phyloP scores from a whole-genome alignment of 2,888 invertebrate genomes.

The Stratiomys singularior region DNA sequence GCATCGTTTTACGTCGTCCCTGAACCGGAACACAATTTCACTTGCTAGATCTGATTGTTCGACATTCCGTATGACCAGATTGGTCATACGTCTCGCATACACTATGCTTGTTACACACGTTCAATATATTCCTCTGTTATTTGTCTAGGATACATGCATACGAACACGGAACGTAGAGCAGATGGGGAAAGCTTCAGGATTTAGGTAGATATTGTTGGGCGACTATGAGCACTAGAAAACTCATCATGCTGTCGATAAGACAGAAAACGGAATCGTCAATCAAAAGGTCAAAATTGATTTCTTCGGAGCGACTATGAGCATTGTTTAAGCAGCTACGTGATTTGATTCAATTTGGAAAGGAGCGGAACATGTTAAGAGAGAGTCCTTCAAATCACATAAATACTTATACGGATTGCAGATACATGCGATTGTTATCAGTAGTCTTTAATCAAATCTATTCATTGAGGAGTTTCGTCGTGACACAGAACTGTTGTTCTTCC shows the following conservation, averaged over 20 bases:
- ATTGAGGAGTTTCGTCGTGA: too few species aligned
- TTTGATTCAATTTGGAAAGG: constrained; percentile 18
- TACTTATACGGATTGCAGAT: too few species aligned
- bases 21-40: constrained; percentile 25
- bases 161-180: background rate
- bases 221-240: background rate
- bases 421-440: too few species aligned
- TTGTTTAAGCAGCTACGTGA: constrained; percentile 35
- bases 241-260: constrained; percentile 19
- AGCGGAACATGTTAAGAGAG: too few species aligned
- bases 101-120: background rate
- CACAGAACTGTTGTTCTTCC: too few species aligned
- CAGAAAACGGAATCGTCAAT: constrained; percentile 44
- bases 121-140: background rate
- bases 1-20: background rate
- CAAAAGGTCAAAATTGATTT: constrained; percentile 40
- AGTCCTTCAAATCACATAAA: too few species aligned
- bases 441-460: too few species aligned
- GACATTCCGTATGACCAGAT: background rate
- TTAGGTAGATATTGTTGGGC: background rate
- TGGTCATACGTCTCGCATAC: background rate
- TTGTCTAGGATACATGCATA: background rate
- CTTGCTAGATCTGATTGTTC: constrained; percentile 8
- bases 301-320: constrained; percentile 17
- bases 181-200: background rate